phyloP scores from a whole-genome alignment of 2,888 invertebrate genomes.

The Patella ulyssiponensis region DNA sequence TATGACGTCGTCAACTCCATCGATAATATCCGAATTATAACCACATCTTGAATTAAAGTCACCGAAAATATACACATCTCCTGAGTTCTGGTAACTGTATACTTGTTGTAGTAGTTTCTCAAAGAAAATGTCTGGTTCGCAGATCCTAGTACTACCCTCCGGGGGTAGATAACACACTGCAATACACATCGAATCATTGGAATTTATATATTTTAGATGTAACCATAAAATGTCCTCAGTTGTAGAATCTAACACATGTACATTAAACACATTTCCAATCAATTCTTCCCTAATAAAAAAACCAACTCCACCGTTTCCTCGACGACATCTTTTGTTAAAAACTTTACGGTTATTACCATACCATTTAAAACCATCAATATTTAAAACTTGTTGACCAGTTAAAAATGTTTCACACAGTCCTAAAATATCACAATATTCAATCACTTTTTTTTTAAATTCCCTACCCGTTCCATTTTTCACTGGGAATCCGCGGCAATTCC shows the following conservation, averaged over 20 bases:
- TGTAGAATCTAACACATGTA: not conserved
- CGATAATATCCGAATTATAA: conserved; percentile 18
- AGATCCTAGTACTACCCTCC: not conserved
- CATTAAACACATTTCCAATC: not conserved
- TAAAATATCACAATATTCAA: conserved; percentile 8
- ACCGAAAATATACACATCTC: conserved; percentile 19
- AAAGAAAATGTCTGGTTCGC: conserved; percentile 13
- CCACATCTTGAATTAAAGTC: conserved; percentile 24
- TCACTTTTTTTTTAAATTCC: not conserved
- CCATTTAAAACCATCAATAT: conserved; percentile 3
- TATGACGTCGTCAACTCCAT: conserved; percentile 24
- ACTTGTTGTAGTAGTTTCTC: conserved; percentile 14
- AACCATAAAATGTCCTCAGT: not conserved
- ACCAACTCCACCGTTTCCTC: conserved; percentile 15
- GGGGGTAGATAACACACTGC: conserved; percentile 18
- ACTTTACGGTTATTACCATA: conserved; percentile 11
- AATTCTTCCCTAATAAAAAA: not conserved
- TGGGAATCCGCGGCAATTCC: no score
- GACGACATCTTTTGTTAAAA: not conserved
- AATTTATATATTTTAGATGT: not conserved
- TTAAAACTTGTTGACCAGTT: conserved; percentile 7
- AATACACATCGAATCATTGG: not conserved
- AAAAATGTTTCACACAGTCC: conserved; percentile 20
- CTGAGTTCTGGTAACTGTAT: conserved; percentile 26
- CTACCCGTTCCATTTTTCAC: no score